Evolutionary conservation across 1,140 invertebrate genomes (phyloP).

Genomic region (Odontomachus brunneus): DNA sequence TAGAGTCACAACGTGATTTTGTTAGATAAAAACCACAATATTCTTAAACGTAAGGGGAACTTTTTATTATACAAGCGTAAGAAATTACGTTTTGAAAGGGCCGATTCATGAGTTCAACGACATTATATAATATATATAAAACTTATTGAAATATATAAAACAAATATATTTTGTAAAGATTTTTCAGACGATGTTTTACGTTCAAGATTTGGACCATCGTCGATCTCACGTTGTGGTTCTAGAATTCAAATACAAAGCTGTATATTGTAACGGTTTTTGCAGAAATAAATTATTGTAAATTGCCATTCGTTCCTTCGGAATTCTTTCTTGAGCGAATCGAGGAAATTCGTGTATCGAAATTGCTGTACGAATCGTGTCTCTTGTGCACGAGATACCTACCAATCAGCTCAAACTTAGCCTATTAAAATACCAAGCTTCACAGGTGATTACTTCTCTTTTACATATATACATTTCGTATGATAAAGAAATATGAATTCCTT

Average conservation of each 20-base stretch:
- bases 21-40: slow-evolving; percentile 9
- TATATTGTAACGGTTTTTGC: slow-evolving; percentile 57
- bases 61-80: slow-evolving; percentile 29
- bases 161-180: slow-evolving; percentile 56
- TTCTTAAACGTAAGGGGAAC: not conserved
- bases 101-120: slow-evolving; percentile 34
- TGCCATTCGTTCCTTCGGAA: not conserved
- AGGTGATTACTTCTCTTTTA: not conserved
- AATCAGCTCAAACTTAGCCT: not conserved
- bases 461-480: not conserved
- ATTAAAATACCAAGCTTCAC: too few relatives aligned
- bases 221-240: slow-evolving; percentile 34
- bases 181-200: slow-evolving; percentile 35
- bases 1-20: slow-evolving; percentile 48
- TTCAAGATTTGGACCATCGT: slow-evolving; percentile 13
- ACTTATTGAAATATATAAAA: slow-evolving; percentile 15
- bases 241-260: slow-evolving; percentile 48
- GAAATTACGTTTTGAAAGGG: slow-evolving; percentile 2
- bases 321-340: not conserved
- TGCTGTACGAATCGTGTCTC: not conserved
- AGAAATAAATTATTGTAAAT: slow-evolving; percentile 58
- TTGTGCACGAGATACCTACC: not conserved
- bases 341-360: not conserved
- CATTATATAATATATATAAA: slow-evolving; percentile 15
- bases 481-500: not conserved